phyloP scores from a whole-genome alignment of 2,113 vertebrate genomes.

The Sarotherodon lohbergeri region DNA sequence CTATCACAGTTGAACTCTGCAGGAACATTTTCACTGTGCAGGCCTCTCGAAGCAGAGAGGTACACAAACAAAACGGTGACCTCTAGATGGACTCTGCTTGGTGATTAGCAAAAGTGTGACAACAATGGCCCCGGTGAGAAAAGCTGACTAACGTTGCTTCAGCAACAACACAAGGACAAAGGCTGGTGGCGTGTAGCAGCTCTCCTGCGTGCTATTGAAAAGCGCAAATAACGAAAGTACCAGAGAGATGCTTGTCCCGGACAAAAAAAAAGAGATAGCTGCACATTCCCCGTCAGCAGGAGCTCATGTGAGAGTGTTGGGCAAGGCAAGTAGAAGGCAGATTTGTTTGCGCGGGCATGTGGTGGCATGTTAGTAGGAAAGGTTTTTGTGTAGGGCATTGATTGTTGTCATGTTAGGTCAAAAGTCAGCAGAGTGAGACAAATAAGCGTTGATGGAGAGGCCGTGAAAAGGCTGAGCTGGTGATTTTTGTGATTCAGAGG shows the following conservation, averaged over 20 bases:
- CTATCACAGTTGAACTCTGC: background rate
- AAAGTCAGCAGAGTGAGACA: constrained; percentile 29
- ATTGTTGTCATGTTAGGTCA: constrained; percentile 25
- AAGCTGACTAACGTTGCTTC: constrained; percentile 49
- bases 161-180: constrained; percentile 45
- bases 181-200: background rate
- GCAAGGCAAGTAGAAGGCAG: background rate
- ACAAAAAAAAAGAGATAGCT: constrained; percentile 19
- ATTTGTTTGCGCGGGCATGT: constrained; percentile 7
- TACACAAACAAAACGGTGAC: constrained; percentile 29
- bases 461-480: constrained; percentile 36
- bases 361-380: background rate
- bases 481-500: background rate
- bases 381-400: constrained; percentile 4
- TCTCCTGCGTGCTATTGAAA: constrained; percentile 36
- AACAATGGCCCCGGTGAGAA: constrained; percentile 38
- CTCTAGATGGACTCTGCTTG: constrained; percentile 27
- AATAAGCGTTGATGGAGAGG: background rate
- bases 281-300: constrained; percentile 41
- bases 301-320: background rate
- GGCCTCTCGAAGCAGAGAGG: background rate
- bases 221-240: constrained; percentile 40
- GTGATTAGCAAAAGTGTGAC: constrained; percentile 29
- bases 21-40: background rate
- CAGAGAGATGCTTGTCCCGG: constrained; percentile 28